Conservation (phyloP, 2,113 vertebrate species). For the Hyaena hyaena region DNA sequence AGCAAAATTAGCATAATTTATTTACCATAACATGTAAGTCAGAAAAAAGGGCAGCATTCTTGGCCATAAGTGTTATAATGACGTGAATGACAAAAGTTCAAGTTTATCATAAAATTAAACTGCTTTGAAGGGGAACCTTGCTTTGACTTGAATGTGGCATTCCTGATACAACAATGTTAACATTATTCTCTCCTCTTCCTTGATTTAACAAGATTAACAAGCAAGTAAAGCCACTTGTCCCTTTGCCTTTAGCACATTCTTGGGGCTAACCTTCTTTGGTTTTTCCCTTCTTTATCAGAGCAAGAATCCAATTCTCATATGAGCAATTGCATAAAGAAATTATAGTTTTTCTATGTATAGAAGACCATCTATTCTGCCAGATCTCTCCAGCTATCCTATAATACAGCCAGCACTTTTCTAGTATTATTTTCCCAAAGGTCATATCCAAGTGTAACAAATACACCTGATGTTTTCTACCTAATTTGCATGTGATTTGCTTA, state of each 20-base stretch:
- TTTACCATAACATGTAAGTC: not conserved
- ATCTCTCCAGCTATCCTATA: not conserved
- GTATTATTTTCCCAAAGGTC: slow-evolving; percentile 68
- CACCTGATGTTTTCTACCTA: slow-evolving; percentile 68
- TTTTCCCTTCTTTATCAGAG: not conserved
- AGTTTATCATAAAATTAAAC: slow-evolving; percentile 23
- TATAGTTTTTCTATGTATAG: not conserved
- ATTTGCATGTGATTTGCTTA: slow-evolving; percentile 77
- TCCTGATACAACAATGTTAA: not conserved
- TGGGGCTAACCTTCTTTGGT: not conserved
- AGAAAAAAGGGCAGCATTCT: not conserved
- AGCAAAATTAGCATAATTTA: not conserved
- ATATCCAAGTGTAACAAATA: slow-evolving; percentile 67
- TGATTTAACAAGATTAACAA: not conserved
- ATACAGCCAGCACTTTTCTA: not conserved
- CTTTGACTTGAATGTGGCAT: not conserved
- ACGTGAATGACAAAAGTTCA: not conserved
- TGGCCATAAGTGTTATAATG: not conserved
- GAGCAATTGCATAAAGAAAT: slow-evolving; percentile 8
- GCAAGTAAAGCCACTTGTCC: not conserved
- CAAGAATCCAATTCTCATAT: not conserved
- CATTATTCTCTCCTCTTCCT: not conserved
- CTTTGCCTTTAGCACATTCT: slow-evolving; percentile 26
- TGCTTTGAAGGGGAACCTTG: not conserved
- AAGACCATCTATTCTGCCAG: slow-evolving; percentile 8